Conservation (phyloP, 35 echinoderm and acorn worm species). For the Nesometra sesokonis region DNA sequence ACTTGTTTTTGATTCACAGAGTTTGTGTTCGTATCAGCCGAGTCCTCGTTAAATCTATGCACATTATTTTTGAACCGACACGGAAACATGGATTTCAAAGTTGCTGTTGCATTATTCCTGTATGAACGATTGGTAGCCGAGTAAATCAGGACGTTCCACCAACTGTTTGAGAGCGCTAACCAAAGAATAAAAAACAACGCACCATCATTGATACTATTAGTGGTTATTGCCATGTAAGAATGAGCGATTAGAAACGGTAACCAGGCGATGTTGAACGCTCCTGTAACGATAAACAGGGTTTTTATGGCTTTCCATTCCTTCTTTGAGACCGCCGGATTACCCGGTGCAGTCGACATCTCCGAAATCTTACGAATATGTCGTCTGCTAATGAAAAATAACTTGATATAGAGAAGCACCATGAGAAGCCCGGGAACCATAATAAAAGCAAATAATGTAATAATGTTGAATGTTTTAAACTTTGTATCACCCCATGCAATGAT, state of each 20-base stretch:
- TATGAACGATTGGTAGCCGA: neutral
- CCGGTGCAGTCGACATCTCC: neutral
- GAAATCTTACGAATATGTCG: neutral
- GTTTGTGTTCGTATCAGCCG: neutral
- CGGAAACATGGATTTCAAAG: neutral
- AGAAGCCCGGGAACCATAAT: neutral
- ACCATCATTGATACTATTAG: neutral
- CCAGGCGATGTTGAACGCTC: neutral
- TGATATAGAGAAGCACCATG: neutral
- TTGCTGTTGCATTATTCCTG: neutral
- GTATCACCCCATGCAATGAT: neutral
- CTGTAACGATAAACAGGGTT: neutral
- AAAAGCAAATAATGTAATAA: neutral
- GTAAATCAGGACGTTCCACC: neutral
- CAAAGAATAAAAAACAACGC: neutral
- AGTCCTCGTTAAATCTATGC: neutral
- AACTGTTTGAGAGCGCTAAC: neutral
- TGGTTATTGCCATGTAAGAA: neutral
- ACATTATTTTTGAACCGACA: neutral
- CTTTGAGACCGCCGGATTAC: neutral
- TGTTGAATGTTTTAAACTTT: neutral
- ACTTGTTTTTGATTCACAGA: neutral
- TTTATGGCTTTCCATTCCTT: neutral
- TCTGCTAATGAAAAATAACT: neutral
- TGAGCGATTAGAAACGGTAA: neutral